Base-by-base conservation (phyloP, 2,888 invertebrate species). In the Leptopterna dolabrata region DNA sequence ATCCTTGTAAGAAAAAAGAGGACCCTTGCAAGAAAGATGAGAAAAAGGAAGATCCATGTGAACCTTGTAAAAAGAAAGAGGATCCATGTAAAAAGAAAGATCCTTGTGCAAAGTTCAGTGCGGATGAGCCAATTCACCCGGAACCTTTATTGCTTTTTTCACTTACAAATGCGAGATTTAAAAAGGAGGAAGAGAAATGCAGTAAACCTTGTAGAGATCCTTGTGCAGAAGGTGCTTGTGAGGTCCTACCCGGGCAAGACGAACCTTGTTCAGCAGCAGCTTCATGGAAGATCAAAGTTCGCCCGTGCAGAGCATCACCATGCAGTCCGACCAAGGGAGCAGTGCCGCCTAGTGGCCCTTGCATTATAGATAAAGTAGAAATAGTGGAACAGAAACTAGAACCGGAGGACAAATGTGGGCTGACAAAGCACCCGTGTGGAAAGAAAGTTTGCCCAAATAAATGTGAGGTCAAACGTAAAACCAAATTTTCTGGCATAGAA, bases 1-100 rank as follows among this genome's bases (percentile, higher is more conserved):
- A 55, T 80, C 86, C 88, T 24, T 88, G 87, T 43, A 83, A 83
- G 36, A 86, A 86, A 51, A 76, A 76, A 36, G 76, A 88, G 27
- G 88, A 86, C 43, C 86, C 88, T 27, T 86, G 86, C 43, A 78
- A 45, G 43, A 55, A 81, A 47, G 82, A 88, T 36, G 73, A 87
- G 27, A 87, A 87, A 73, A 87, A 88, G 30, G 88, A 88, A 29
- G 86, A 88, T 16, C 16, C 16, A 19, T 6, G 7, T 6, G 84
- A 87, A 3, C 87, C 87, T 9, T 87, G 87, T 41, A 73, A 63
- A 45, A 87, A 87, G 76, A 87, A 83, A 24, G 86, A 85, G 27
- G 88, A 85, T 63, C 85, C 88, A 11, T 88, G 87, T 41, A 85
- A 85, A 27, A 85, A 85, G 51, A 16, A 88, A 14, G 85, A 82